These are phyloP conservation scores for Euproctis similis DNA, from an alignment of 2,888 invertebrate genomes.

Conservation along the genomic window DNA sequence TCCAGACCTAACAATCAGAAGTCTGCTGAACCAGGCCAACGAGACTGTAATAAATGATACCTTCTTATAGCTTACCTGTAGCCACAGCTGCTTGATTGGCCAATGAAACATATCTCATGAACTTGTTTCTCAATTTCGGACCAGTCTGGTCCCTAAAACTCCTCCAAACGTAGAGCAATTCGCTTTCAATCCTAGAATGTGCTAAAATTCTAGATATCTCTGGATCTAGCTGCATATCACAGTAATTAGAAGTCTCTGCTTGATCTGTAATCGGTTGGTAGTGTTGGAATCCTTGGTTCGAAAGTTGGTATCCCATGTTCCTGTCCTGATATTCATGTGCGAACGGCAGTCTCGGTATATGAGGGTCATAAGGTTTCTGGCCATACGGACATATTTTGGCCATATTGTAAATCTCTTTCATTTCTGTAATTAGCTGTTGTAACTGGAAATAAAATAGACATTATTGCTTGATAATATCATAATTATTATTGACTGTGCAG, in stretches of 20 bases:
- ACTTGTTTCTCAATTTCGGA: conserved; percentile 83
- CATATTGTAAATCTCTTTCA: conserved; percentile 86
- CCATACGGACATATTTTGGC: conserved; percentile 83
- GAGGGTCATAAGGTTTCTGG: conserved; percentile 63
- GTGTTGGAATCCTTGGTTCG: conserved; percentile 32
- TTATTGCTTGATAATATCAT: no score
- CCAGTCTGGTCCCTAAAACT: conserved; percentile 89
- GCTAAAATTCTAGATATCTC: conserved; percentile 81
- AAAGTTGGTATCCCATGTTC: conserved; percentile 9
- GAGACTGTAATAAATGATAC: no score
- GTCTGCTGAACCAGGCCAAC: no score
- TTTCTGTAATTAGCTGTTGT: conserved; percentile 82
- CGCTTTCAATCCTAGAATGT: conserved; percentile 83
- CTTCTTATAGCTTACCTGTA: conserved; percentile 81
- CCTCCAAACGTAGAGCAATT: conserved; percentile 85
- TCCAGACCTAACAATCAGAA: no score
- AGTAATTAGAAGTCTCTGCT: conserved; percentile 17
- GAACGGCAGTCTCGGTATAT: conserved; percentile 39
- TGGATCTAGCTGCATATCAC: conserved; percentile 57
- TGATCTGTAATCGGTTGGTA: conserved; percentile 45
- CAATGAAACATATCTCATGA: conserved; percentile 85
- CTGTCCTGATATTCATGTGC: conserved; percentile 13
- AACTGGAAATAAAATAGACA: conserved; percentile 65
- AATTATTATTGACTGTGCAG: no score
- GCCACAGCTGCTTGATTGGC: conserved; percentile 85